Evolutionary conservation across 2,113 vertebrate genomes (phyloP).

Genomic region (Hippoglossus stenolepis): DNA sequence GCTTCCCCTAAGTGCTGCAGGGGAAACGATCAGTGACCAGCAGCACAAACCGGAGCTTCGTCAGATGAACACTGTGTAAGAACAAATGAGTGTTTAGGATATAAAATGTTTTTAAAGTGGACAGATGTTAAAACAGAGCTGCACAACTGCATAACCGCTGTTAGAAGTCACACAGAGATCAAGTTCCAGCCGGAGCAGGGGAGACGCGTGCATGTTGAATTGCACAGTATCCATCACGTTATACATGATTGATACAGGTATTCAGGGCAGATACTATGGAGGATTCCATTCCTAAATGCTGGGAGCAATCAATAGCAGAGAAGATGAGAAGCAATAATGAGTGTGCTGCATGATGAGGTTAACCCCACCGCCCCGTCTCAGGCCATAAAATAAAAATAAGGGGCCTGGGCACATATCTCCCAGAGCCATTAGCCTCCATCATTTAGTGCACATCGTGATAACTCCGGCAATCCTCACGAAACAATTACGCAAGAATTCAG

Average conservation of each 20-base stretch:
- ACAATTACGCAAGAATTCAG: conserved; percentile 15
- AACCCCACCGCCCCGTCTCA: conserved; percentile 57
- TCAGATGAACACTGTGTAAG: no score
- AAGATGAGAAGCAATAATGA: conserved; percentile 79
- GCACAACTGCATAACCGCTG: neutral
- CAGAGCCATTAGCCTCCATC: conserved; percentile 52
- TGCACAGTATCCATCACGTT: conserved; percentile 68
- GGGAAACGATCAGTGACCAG: neutral
- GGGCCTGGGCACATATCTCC: conserved; percentile 44
- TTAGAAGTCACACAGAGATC: conserved; percentile 23
- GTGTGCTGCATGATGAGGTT: conserved; percentile 66
- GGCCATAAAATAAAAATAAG: conserved; percentile 74
- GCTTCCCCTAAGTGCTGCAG: neutral
- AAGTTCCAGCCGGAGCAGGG: neutral
- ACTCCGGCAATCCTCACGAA: conserved; percentile 15
- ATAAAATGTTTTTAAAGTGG: neutral
- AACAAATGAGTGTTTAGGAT: neutral
- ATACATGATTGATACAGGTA: conserved; percentile 70
- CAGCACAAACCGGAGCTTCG: no score
- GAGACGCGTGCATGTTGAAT: conserved; percentile 51
- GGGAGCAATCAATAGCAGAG: conserved; percentile 76
- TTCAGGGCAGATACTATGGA: conserved; percentile 67
- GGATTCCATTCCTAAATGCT: conserved; percentile 73
- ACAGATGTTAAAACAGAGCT: conserved; percentile 18
- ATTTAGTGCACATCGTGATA: conserved; percentile 36